These are phyloP conservation scores for Clarias laeviceps DNA, from an alignment of 2,797 vertebrate genomes.

Conservation along the genomic window DNA sequence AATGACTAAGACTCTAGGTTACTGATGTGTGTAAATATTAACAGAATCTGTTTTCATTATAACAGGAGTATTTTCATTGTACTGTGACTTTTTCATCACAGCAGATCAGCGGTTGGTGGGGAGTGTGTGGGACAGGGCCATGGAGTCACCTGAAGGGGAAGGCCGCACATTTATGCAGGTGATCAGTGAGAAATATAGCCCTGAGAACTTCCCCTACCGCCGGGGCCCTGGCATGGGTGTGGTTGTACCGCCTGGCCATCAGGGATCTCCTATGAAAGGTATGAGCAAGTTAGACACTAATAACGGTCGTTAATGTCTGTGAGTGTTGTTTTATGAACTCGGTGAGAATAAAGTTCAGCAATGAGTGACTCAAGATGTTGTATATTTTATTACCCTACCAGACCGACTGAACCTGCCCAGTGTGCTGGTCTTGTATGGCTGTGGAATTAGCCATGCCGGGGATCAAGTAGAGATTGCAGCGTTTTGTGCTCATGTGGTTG, in stretches of 20 bases:
- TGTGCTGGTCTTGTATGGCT: conserved; percentile 88
- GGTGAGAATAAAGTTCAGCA: not conserved
- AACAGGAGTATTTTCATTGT: not conserved
- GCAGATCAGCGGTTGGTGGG: not conserved
- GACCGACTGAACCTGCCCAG: conserved; percentile 96
- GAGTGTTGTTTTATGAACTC: not conserved
- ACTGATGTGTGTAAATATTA: not conserved
- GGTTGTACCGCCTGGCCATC: conserved; percentile 82
- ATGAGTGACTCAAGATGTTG: not conserved
- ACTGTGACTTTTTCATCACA: not conserved
- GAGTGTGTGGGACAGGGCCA: conserved; percentile 66
- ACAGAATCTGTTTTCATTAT: not conserved
- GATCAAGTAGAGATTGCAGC: conserved; percentile 91
- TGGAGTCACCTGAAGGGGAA: conserved; percentile 79
- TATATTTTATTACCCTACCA: conserved; percentile 55
- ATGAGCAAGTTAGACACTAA: conserved; percentile 12
- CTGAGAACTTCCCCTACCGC: conserved; percentile 95
- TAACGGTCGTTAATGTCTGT: not conserved
- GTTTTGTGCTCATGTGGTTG: conserved; percentile 94
- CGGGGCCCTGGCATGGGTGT: conserved; percentile 92
- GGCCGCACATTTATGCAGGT: conserved; percentile 97
- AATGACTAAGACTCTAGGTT: not conserved
- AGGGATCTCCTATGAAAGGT: conserved; percentile 98
- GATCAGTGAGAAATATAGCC: conserved; percentile 97
- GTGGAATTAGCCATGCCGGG: conserved; percentile 92